Evolutionary conservation across 1,140 invertebrate genomes (phyloP), one percentile per base, ranked within the genome.

Genomic region (Holcopasites calliopsidis): DNA sequence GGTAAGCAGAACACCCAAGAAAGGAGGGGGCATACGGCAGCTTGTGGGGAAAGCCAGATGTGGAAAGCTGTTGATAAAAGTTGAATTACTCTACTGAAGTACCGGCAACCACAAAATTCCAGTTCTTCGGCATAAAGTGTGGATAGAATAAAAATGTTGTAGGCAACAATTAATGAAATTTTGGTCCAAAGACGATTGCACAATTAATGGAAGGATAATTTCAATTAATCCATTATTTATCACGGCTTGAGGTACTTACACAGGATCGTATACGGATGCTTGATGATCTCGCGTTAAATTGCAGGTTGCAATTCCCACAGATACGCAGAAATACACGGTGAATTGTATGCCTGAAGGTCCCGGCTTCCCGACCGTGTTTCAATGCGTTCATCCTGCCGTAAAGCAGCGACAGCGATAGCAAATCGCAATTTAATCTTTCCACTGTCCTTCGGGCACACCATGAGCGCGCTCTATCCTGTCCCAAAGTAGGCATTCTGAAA

Each of bases 361-460:
- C 40, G 61, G 55, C 77, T 75, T 49, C 68, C 70, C 49, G 50
- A 52, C 40, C 42, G 52, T 42, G 52, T 47, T 64, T n/a, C 26
- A 55, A 80, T 61, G 44, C 57, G 70, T 79, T 16, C 70, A 58
- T 80, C 77, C 62, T 79, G 64, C 35, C 50, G 58, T 49, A 31
- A 35, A 58, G 44, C 40, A 11, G 31, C 18, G 21, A 33, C 60
- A 49, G 33, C 65, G 64, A 80, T 21, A 74, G 33, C 47, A 33
- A 77, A 42, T 77, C 55, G 69, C 62, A 40, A 75, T 49, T 64
- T 62, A 61, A 79, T 80, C 60, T 61, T 50, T 18, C 33, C 47
- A 50, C 38, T n/a, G 55, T 62, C 47, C 69, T 74, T 79, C 49
- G 54, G 8, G 3, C 6, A 5, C 11, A 28, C 28, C 31, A 38